Evolutionary conservation across 2,113 vertebrate species (phyloP).

Genomic region (Cisticola juncidis): DNA sequence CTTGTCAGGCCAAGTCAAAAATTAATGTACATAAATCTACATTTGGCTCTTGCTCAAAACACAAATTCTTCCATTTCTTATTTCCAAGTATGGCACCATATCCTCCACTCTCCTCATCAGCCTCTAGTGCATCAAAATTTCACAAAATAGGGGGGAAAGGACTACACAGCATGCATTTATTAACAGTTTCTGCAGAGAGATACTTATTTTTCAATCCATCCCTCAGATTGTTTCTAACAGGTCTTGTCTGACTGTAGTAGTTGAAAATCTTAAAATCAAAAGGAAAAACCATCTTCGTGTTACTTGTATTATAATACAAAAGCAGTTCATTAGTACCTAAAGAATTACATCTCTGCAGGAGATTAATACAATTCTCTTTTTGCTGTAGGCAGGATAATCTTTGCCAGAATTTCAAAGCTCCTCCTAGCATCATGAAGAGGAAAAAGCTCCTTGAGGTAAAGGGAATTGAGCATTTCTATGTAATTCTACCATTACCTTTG

Average conservation of each 20-base stretch:
- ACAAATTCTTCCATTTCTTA: neutral
- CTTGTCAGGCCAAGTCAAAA: neutral
- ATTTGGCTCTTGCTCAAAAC: neutral
- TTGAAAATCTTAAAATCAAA: neutral
- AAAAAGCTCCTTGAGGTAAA: slow-evolving; percentile 14
- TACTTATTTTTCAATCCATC: neutral
- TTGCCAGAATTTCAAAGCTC: slow-evolving; percentile 44
- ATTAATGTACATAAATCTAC: neutral
- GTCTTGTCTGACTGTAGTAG: neutral
- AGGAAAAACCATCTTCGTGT: neutral
- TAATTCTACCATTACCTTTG: slow-evolving; percentile 8
- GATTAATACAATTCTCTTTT: slow-evolving; percentile 15
- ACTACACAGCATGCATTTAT: neutral
- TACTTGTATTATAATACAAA: slow-evolving; percentile 4
- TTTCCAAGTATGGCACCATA: neutral
- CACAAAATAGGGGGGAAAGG: neutral
- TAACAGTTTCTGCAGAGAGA: neutral
- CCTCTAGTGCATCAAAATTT: neutral
- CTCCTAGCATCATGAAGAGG: neutral
- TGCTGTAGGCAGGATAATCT: slow-evolving; percentile 24
- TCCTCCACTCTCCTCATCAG: neutral
- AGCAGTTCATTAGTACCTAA: slow-evolving; percentile 8
- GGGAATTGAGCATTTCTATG: neutral
- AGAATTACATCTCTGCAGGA: slow-evolving; percentile 16
- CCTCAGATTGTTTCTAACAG: neutral